These are phyloP conservation scores for Meandrina meandrites DNA, from an alignment of 92 coral and sea anemone genomes.

Conservation along the genomic window DNA sequence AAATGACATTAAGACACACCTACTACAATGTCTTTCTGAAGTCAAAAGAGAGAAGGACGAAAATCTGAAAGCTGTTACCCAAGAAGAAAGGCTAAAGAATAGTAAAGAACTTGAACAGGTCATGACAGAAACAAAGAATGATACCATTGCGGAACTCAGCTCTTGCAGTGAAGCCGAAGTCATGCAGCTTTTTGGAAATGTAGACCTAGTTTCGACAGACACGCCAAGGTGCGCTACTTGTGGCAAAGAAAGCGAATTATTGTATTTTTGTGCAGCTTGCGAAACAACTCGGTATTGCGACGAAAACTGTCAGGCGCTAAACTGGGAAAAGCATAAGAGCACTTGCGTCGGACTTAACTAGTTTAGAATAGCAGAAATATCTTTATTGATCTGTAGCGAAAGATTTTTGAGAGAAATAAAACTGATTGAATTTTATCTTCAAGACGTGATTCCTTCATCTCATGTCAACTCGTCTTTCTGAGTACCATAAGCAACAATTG, in stretches of 20 bases:
- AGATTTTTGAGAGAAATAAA: background rate
- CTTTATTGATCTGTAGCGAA: background rate
- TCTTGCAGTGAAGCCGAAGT: background rate
- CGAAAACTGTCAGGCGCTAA: conserved; percentile 15
- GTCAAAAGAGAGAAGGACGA: background rate
- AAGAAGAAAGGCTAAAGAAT: background rate
- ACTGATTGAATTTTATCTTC: background rate
- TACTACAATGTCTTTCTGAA: conserved; percentile 1
- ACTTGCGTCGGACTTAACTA: conserved; percentile 18
- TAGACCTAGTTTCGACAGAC: background rate
- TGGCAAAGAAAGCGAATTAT: conserved; percentile 21
- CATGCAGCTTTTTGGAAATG: background rate
- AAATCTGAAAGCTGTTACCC: conserved; percentile 1
- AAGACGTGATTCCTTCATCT: background rate
- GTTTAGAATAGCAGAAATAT: background rate
- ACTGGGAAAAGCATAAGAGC: conserved; percentile 28
- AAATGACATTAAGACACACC: background rate
- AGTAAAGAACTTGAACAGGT: background rate
- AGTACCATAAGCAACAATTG: background rate
- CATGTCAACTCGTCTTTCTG: background rate
- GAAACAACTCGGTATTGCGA: conserved; percentile 32
- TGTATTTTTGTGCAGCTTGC: conserved; percentile 24
- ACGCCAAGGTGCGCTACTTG: conserved; percentile 16
- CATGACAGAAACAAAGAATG: background rate
- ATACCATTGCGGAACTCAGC: background rate